phyloP scores from a whole-genome alignment of 92 coral and sea anemone species.

The Parazoanthus atlanticus region DNA sequence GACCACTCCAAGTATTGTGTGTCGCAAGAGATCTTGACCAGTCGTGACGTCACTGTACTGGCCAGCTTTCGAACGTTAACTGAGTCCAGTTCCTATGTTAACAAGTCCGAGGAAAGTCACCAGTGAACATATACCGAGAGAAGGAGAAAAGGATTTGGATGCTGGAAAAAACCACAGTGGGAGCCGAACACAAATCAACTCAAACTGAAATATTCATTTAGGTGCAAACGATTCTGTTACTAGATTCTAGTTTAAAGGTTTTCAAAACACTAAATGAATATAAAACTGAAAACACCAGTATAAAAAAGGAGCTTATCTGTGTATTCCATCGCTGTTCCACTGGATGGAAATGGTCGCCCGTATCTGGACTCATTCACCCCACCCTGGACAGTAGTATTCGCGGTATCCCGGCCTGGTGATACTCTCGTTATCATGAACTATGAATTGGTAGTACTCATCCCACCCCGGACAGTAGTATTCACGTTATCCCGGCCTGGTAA shows the following conservation, averaged over 20 bases:
- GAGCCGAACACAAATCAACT: background rate
- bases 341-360: background rate
- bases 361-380: background rate
- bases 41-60: conserved; percentile 6
- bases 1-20: conserved; percentile 17
- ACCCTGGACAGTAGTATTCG: background rate
- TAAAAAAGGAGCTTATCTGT: background rate
- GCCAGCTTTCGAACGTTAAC: conserved; percentile 15
- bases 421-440: too few species aligned
- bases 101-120: background rate
- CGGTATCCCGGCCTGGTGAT: too few species aligned
- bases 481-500: too few species aligned
- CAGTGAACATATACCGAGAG: background rate
- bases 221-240: background rate
- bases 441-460: too few species aligned
- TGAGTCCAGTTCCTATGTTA: background rate
- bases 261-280: background rate
- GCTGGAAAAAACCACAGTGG: background rate
- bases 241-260: too few species aligned
- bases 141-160: background rate
- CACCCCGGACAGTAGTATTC: too few species aligned
- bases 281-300: too few species aligned
- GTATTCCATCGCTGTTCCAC: background rate
- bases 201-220: too few species aligned
- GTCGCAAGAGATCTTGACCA: conserved; percentile 1